phyloP scores from a whole-genome alignment of 2,113 vertebrate genomes.

The Genyomyrus donnyi region DNA sequence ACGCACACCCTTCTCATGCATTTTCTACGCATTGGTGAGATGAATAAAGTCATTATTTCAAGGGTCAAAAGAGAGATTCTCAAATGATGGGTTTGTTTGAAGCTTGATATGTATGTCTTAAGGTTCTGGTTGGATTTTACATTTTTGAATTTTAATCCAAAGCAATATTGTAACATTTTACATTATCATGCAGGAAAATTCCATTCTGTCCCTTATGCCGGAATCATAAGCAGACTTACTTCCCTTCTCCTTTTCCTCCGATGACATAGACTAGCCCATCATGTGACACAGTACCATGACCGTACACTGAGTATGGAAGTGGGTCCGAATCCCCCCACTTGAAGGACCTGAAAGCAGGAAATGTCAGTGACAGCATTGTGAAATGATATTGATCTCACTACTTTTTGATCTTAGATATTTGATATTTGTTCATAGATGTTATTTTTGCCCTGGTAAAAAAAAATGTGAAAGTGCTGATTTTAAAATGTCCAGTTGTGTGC shows the following conservation, averaged over 20 bases:
- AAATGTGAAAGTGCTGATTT: neutral
- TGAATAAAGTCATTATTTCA: neutral
- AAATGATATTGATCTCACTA: neutral
- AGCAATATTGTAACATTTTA: neutral
- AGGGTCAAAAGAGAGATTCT: neutral
- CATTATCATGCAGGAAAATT: neutral
- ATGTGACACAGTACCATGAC: constrained; percentile 76
- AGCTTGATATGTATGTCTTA: neutral
- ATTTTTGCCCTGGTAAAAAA: neutral
- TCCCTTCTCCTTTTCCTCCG: constrained; percentile 83
- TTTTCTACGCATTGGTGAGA: constrained; percentile 61
- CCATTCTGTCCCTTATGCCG: neutral
- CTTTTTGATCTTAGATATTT: neutral
- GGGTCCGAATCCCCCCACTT: constrained; percentile 96
- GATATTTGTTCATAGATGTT: neutral
- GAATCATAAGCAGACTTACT: constrained; percentile 54
- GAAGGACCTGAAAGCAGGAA: constrained; percentile 72
- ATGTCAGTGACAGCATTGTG: neutral
- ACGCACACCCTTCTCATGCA: constrained; percentile 75
- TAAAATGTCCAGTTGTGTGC: neutral
- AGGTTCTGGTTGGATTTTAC: neutral
- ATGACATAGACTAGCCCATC: constrained; percentile 80
- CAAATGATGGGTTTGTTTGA: neutral
- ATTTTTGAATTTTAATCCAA: neutral
- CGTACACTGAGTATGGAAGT: constrained; percentile 81